Base-by-base conservation (phyloP, 2,797 vertebrate species). In the Amniataba percoides region DNA sequence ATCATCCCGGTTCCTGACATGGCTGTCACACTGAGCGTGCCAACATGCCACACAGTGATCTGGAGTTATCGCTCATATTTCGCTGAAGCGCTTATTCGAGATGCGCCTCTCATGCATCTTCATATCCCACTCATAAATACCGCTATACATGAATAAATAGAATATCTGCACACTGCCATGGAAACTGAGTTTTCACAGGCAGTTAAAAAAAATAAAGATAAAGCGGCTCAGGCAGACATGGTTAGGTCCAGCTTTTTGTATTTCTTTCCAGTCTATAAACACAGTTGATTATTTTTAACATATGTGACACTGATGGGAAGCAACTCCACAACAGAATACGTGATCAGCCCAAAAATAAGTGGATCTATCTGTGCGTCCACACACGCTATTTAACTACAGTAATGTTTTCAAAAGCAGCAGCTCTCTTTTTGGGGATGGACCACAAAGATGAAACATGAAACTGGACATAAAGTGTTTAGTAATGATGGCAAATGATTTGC, bases 121-220 rank as follows among this genome's bases (percentile, higher is more conserved):
- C 52, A 66, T 60, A 77, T 64, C 61, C 39, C 46, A 25, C 76
- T 74, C 67, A 78, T 59, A 53, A 79, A 79, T 52, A 77, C 25
- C 62, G 69, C 62, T 67, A 43, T 75, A 77, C 65, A 72, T 72
- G n/a, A 79, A 82, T 68, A 79, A 76, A 74, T 27, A 49, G 43
- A 73, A 72, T 42, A 77, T 57, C 36, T 71, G 64, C 58, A 82
- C 75, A 88, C 49, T 87, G 63, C 84, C 91, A 90, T 91, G 88
- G 88, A 88, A 88, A 91, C 80, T 10, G 74, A 81, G 56, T 73
- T 71, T 65, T 72, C 63, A 65, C 65, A 49, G 45, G 16, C 3
- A 0, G 53, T 71, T 23, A 48, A 65, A 62, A 57, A 70, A 63
- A 59, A 34, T 46, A 71, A 77, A 72, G 18, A 58, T 69, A 9